Conservation (phyloP, 1,140 invertebrate genomes). For the Eupristina koningsbergeri region DNA sequence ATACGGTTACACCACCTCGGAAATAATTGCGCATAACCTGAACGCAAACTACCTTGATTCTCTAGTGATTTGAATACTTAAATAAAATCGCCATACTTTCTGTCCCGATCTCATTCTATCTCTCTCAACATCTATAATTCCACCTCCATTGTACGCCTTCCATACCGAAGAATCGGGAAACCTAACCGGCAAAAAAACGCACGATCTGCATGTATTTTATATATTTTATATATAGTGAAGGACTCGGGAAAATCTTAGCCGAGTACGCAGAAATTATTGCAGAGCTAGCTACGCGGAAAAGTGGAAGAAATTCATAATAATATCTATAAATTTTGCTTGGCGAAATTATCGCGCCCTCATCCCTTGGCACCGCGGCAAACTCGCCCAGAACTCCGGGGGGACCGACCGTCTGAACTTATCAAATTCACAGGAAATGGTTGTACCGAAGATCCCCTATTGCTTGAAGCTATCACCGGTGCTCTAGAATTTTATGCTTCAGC, state of each 20-base stretch:
- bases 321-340: constrained; percentile 41
- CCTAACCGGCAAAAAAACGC: background rate
- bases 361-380: background rate
- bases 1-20: constrained; percentile 21
- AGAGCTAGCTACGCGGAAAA: constrained; percentile 16
- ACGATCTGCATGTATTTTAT: background rate
- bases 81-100: constrained; percentile 33
- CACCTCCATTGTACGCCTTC: background rate
- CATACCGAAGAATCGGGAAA: too few species aligned
- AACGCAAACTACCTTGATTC: background rate
- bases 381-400: background rate
- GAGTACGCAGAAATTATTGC: constrained; percentile 32
- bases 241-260: background rate
- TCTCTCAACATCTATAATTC: background rate
- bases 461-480: background rate
- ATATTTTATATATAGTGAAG: background rate
- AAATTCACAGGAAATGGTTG: constrained; percentile 1
- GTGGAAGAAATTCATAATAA: constrained; percentile 37
- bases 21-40: constrained; percentile 25
- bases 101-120: too few species aligned
- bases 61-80: constrained; percentile 43
- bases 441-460: background rate
- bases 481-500: constrained; percentile 34
- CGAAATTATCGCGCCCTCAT: constrained; percentile 32
- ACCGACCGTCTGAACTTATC: constrained; percentile 35